These are phyloP conservation scores for Crotophaga sulcirostris DNA, from an alignment of 2,113 vertebrate genomes.

Conservation along the genomic window DNA sequence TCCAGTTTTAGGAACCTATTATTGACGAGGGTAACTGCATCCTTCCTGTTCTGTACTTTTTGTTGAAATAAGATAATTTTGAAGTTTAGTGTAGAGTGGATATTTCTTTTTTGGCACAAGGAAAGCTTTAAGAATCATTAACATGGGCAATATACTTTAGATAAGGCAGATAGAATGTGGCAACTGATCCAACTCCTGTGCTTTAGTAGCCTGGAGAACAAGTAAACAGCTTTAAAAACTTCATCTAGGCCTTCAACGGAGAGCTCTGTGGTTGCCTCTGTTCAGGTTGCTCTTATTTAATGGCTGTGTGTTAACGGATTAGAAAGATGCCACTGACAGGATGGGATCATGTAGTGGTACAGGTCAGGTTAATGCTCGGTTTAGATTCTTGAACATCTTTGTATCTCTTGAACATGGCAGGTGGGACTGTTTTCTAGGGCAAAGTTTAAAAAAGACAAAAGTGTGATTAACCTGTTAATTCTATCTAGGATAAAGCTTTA, in stretches of 20 bases:
- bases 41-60: background rate
- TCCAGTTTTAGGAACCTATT: background rate
- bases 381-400: background rate
- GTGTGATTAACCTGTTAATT: background rate
- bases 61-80: background rate
- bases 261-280: rapidly evolving
- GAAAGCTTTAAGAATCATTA: background rate
- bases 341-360: background rate
- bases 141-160: background rate
- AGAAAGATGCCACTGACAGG: background rate
- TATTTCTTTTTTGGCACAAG: background rate
- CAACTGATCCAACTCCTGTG: background rate
- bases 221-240: background rate
- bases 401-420: background rate
- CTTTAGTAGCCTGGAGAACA: background rate
- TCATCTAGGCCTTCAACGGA: background rate
- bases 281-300: background rate
- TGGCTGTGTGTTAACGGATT: background rate
- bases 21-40: background rate
- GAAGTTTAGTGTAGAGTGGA: background rate
- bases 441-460: background rate
- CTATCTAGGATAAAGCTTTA: background rate
- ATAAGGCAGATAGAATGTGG: background rate
- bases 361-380: background rate
- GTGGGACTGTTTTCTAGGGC: too few relatives aligned